Base-by-base conservation (phyloP, 2,888 invertebrate genomes). In the Lasioglossum leucozonium region DNA sequence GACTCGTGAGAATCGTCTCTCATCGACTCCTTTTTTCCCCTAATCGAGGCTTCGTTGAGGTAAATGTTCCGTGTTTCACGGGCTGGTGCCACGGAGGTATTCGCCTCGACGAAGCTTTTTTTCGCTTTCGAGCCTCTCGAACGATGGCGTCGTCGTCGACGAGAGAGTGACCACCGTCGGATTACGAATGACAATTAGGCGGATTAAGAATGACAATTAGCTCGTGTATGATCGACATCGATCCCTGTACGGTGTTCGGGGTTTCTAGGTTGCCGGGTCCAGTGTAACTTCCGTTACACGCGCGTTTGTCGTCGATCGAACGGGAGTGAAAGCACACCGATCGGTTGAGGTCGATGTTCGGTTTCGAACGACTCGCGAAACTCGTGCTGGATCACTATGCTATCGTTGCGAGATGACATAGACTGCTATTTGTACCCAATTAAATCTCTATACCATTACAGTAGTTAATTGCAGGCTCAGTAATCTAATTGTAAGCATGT, bases 251-350 rank as follows among this genome's bases (percentile, higher is more conserved):
- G 85, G 89, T 84, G 88, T 94, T 94, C 90, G 92, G 85, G 93
- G 93, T 94, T 94, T 94, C 93, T 94, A 91, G 94, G 94, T 93
- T 94, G 92, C 86, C 81, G 79, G 93, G 92, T 92, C 92, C 93
- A 67, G 91, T 89, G 88, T 87, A 84, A 91, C 91, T 93, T 93
- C 93, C 94, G 93, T 93, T 92, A 93, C 90, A 87, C 87, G 77
- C 71, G 75, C 72, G 77, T 82, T 81, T 73, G 81, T 82, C 80
- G 79, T 72, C 83, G 37, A 72, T 73, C 47, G 75, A 72, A 72
- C 58, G 82, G 79, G 86, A 91, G 90, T 87, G 90, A 91, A 91
- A 91, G 90, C 91, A 86, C 86, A 69, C 18, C 69, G 69, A 69
- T 62, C 40, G 37, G 11, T 5, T 13, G 69, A 69, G 69, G 73